phyloP scores from a whole-genome alignment of 2,797 vertebrate genomes.

The Myotis planiceps region DNA sequence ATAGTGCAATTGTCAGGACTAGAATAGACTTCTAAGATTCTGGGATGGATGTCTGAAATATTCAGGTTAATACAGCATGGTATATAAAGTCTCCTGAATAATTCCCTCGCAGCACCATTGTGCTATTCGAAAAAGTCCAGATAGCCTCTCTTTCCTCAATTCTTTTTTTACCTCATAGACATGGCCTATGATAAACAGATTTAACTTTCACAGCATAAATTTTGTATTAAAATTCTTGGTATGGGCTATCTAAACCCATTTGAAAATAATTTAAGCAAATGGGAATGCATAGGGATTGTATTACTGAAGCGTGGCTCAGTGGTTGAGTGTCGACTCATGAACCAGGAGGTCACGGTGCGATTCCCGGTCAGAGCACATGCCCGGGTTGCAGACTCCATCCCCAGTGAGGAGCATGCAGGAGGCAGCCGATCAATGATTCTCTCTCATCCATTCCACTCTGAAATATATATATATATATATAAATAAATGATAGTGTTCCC shows the following conservation, averaged over 20 bases:
- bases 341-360: too few relatives aligned
- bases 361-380: too few relatives aligned
- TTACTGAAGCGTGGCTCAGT: not conserved
- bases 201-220: not conserved
- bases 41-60: not conserved
- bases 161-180: not conserved
- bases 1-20: not conserved
- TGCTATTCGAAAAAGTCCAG: not conserved
- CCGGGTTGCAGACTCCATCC: too few relatives aligned
- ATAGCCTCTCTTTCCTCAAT: not conserved
- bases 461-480: not conserved
- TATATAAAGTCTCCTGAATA: not conserved
- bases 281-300: not conserved
- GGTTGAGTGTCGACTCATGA: too few relatives aligned
- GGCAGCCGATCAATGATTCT: too few relatives aligned
- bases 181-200: not conserved
- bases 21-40: not conserved
- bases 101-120: not conserved
- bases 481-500: not conserved
- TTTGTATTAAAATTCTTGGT: not conserved
- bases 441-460: not conserved
- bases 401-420: too few relatives aligned
- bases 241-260: not conserved
- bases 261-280: not conserved
- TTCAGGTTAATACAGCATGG: not conserved